phyloP scores from a whole-genome alignment of 1,140 invertebrate genomes.

The Andricus grossulariae region DNA sequence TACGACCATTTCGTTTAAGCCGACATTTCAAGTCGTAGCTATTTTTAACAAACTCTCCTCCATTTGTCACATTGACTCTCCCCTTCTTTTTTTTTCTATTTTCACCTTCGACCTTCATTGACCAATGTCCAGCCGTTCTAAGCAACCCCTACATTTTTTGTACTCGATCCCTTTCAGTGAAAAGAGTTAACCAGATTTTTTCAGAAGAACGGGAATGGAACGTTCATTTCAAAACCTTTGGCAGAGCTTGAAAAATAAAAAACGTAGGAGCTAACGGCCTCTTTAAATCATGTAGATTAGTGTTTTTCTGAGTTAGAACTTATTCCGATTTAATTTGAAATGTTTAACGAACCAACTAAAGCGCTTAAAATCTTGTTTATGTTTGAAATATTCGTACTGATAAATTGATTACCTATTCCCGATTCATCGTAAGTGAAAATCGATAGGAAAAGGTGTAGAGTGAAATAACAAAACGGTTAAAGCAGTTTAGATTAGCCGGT shows the following conservation, averaged over 20 bases:
- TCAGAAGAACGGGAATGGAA: neutral
- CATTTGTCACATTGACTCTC: conserved; percentile 35
- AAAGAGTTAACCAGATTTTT: neutral
- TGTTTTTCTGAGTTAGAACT: neutral
- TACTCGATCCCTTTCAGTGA: neutral
- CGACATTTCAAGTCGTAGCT: conserved; percentile 35
- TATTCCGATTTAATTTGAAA: neutral
- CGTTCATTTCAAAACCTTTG: neutral
- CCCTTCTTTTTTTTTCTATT: neutral
- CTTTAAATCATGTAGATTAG: neutral
- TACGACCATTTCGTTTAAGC: conserved; percentile 36
- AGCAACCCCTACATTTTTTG: neutral
- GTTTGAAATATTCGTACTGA: neutral
- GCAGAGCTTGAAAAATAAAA: neutral
- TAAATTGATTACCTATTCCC: neutral
- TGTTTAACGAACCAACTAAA: neutral
- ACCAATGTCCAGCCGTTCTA: neutral
- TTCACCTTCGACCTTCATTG: neutral
- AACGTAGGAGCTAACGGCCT: conserved; percentile 12
- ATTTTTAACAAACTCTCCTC: conserved; percentile 35
- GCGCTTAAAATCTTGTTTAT: neutral
- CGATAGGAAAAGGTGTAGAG: neutral
- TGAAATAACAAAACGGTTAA: conserved; percentile 20
- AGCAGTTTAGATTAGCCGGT: conserved; percentile 34
- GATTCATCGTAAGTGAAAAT: neutral